Base-by-base conservation (phyloP, 2,113 vertebrate species). In the Elachura formosa region DNA sequence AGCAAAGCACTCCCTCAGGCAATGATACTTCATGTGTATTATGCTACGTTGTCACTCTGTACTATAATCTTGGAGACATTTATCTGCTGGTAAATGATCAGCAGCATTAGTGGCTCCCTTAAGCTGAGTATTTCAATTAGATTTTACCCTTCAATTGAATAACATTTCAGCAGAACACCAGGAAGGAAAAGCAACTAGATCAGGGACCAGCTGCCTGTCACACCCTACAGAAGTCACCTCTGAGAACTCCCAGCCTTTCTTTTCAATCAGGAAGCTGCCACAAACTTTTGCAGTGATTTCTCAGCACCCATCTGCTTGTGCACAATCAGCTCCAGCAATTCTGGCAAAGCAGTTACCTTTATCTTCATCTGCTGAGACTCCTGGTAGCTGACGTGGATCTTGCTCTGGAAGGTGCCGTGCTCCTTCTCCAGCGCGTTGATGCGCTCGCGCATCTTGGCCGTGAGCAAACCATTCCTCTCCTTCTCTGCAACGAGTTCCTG, bases 401-500 rank as follows among this genome's bases (percentile, higher is more conserved):
- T 99, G 82, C 98, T 99, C 95, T 99, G 99, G 90, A 99, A 98
- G 67, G 98, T 95, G 23, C 97, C 97, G 18, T 99, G 96, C 58
- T 99, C 99, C 72, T 99, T 99, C 95, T 99, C 99, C 91, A 99
- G 97, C 1, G 98, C 80, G 82, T 96, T 98, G 81, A 98, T 98
- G 38, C 99, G 98, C 68, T 99, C 99, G 63, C 99, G 98, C 98
- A 99, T 97, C 91, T 99, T 95, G 1, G 98, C 94, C 85, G 99
- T 98, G 38, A 98, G 98, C 34, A 99, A 96, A 40, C 85, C 97
- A 0, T 94, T 98, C 96, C 99, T 99, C 95, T 99, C 99, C 96
- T 99, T 99, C 87, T 99, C 99, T 72, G 98, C 87, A 84, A 99
- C 98, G 96, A 99, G 97, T 97, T 99, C 99, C 99, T 99, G 84